Evolutionary conservation across 2,888 invertebrate genomes (phyloP), one percentile per base, ranked within the genome.

Genomic region (Pollenia amentaria): DNA sequence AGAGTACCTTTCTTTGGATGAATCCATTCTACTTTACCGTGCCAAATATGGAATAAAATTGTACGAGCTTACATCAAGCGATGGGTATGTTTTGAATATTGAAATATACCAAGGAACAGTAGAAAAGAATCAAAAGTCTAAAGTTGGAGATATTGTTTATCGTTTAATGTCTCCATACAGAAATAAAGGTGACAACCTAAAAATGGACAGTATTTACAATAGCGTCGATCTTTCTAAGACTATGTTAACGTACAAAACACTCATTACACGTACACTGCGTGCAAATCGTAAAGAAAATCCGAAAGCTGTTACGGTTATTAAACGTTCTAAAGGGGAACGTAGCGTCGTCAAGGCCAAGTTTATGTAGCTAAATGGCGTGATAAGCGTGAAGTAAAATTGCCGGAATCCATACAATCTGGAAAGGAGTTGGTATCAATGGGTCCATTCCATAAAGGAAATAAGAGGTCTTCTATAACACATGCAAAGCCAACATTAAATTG

Each of bases 191-290:
- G 69, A 87, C 18, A 64, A 77, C 40, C 73, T 81, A 57, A 76
- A 21, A 51, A 87, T 83, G 80, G 70, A 86, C 18, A 87, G 81
- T 55, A 80, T 80, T 65, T 87, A 80, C 14, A 84, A 81, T 18
- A 84, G 77, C 64, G 53, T 81, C 38, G 16, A n/a, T n/a, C n/a
- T n/a, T n/a, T n/a, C n/a, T n/a, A n/a, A n/a, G n/a, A n/a, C n/a
- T n/a, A n/a, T n/a, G 8, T 16, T 72, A 16, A 16, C 57, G 1
- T 73, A 73, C 29, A 73, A 57, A 0, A 73, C 16, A 57, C 57
- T 57, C n/a, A 11, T 2, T 57, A 57, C 57, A 21, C 42, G 57
- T 7, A 60, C 48, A n/a, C n/a, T n/a, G n/a, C n/a, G n/a, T n/a
- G n/a, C n/a, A 48, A 73, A 73, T 9, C 60, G 76, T n/a, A 64